Evolutionary conservation across 2,113 vertebrate species (phyloP).

Genomic region (Hassar affinis): DNA sequence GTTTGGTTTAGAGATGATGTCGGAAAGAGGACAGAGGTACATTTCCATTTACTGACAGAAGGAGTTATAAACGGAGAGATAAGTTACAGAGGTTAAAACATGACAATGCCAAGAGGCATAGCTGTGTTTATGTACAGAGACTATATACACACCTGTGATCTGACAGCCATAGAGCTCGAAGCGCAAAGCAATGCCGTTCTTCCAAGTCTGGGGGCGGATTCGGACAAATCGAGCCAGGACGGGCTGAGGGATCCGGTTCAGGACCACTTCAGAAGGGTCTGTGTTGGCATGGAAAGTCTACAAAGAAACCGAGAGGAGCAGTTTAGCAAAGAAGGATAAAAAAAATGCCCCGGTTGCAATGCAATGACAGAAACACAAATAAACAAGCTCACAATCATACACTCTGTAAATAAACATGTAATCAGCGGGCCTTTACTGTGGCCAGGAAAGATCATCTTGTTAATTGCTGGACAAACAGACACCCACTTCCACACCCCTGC

Average conservation of each 20-base stretch:
- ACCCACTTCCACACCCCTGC: constrained; percentile 13
- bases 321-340: constrained; percentile 19
- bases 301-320: constrained; percentile 19
- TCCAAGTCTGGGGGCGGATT: constrained; percentile 90
- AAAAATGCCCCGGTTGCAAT: background rate
- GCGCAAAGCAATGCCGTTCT: constrained; percentile 87
- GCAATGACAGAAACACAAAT: constrained; percentile 14
- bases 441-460: constrained; percentile 38
- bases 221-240: constrained; percentile 90
- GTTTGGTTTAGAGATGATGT: constrained; percentile 3
- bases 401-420: constrained; percentile 14
- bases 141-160: constrained; percentile 81
- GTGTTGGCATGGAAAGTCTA: constrained; percentile 91
- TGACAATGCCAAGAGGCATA: background rate
- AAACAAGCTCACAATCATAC: constrained; percentile 25
- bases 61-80: background rate
- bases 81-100: background rate
- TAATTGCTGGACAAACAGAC: constrained; percentile 48
- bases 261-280: constrained; percentile 87
- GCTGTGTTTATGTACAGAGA: background rate
- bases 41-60: background rate
- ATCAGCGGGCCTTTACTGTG: constrained; percentile 35
- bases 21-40: constrained; percentile 47
- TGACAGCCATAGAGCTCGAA: constrained; percentile 95
- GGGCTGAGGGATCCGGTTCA: constrained; percentile 88